Percentiles rank a stretch among this genome's conserved stretches.
phyloP scores from a whole-genome alignment of 2,888 invertebrate species.

The Craniophora ligustri region DNA sequence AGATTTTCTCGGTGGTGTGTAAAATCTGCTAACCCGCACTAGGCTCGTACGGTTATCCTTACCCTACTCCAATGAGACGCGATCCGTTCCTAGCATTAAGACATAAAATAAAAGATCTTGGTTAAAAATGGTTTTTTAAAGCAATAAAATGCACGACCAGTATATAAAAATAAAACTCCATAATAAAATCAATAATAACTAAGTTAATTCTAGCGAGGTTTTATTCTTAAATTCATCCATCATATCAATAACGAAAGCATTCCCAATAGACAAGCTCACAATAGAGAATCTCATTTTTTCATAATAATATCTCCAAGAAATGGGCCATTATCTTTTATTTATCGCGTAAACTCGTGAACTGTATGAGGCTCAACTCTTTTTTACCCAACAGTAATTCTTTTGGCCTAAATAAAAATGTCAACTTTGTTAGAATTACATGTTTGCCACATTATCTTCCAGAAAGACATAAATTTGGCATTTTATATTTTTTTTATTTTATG shows the following conservation, averaged over 20 bases:
- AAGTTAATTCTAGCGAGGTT: conserved; percentile 6
- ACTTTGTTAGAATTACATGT: conserved; percentile 50
- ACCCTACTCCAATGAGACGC: no score
- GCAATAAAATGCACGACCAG: background rate
- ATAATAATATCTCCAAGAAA: conserved; percentile 75
- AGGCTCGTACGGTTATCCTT: no score
- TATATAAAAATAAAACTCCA: background rate
- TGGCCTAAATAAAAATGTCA: conserved; percentile 61
- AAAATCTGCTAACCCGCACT: no score
- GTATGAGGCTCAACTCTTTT: conserved; percentile 70
- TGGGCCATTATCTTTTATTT: conserved; percentile 79
- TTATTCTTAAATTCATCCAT: conserved; percentile 40
- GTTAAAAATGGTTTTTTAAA: no score
- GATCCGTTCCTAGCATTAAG: no score
- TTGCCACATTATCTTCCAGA: conserved; percentile 23
- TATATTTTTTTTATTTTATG: background rate
- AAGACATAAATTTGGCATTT: background rate
- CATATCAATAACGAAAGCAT: conserved; percentile 50
- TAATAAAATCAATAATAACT: background rate
- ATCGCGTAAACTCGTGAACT: conserved; percentile 70
- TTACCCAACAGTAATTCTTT: conserved; percentile 64
- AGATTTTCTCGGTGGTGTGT: no score
- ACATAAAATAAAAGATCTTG: no score
- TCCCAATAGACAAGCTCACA: conserved; percentile 60
- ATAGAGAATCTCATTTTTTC: conserved; percentile 69